phyloP scores from a whole-genome alignment of 2,888 invertebrate species.

The Rhyacophila evoluta region DNA sequence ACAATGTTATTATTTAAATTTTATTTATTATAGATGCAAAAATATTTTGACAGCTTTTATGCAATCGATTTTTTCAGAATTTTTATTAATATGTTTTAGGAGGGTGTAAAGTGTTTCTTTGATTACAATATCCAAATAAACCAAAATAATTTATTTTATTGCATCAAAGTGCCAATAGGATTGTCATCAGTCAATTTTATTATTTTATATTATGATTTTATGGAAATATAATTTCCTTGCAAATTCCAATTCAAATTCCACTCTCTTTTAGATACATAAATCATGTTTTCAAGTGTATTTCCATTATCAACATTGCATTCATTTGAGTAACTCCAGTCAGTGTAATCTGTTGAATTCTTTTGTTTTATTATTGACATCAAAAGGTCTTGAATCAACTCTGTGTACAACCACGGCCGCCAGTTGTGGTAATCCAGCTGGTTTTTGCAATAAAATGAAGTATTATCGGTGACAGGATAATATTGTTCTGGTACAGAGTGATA shows the following conservation, averaged over 20 bases:
- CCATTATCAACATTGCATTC: background rate
- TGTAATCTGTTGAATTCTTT: background rate
- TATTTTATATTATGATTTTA: background rate
- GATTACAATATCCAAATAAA: no score
- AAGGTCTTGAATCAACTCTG: background rate
- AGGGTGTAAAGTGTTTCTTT: no score
- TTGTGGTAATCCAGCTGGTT: background rate
- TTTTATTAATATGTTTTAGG: no score
- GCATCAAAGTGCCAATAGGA: no score
- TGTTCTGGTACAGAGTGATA: background rate
- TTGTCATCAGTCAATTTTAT: no score
- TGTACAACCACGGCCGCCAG: constrained; percentile 8
- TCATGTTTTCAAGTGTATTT: background rate
- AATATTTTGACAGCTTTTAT: no score
- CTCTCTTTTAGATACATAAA: background rate
- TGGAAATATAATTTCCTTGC: background rate
- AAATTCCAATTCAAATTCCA: constrained; percentile 4
- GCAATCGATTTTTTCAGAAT: no score
- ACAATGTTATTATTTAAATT: background rate
- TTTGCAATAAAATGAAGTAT: background rate
- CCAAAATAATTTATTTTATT: no score
- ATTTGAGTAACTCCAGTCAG: background rate
- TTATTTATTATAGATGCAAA: no score
- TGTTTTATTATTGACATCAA: background rate
- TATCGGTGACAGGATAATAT: background rate